Conservation (phyloP, 2,888 invertebrate genomes). For the Epinotia nisella region DNA sequence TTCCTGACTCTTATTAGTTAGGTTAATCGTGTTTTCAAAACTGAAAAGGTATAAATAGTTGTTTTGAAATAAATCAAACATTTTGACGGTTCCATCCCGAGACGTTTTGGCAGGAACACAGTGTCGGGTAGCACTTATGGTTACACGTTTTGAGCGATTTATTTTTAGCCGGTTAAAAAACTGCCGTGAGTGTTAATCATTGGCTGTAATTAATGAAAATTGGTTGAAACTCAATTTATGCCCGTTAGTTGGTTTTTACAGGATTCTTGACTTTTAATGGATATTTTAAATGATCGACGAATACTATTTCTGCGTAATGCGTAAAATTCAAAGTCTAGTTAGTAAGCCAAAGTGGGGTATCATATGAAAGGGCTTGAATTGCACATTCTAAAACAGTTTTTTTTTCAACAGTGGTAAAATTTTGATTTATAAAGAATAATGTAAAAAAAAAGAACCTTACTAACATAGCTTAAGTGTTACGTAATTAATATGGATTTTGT, state of each 20-base stretch:
- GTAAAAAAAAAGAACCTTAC: too few species aligned
- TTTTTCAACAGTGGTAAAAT: too few species aligned
- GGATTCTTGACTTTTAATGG: background rate
- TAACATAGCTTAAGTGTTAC: too few species aligned
- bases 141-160: conserved; percentile 41
- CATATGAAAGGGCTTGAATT: too few species aligned
- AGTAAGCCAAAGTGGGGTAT: too few species aligned
- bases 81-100: conserved; percentile 37
- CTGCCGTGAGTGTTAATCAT: conserved; percentile 36
- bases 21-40: conserved; percentile 34
- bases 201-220: conserved; percentile 12
- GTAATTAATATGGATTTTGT: too few species aligned
- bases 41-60: conserved; percentile 40
- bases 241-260: background rate
- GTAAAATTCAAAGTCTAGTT: too few species aligned
- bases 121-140: conserved; percentile 44
- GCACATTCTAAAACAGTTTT: too few species aligned
- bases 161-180: conserved; percentile 43
- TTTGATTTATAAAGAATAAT: too few species aligned
- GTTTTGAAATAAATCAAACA: conserved; percentile 43
- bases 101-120: conserved; percentile 44
- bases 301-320: background rate
- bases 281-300: background rate
- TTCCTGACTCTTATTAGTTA: conserved; percentile 31
- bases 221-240: background rate